A percentile compares a stretch with the other conserved stretches of the same genome.
Conservation (phyloP, 2,797 vertebrate species). For the Sebastiscus tertius region DNA sequence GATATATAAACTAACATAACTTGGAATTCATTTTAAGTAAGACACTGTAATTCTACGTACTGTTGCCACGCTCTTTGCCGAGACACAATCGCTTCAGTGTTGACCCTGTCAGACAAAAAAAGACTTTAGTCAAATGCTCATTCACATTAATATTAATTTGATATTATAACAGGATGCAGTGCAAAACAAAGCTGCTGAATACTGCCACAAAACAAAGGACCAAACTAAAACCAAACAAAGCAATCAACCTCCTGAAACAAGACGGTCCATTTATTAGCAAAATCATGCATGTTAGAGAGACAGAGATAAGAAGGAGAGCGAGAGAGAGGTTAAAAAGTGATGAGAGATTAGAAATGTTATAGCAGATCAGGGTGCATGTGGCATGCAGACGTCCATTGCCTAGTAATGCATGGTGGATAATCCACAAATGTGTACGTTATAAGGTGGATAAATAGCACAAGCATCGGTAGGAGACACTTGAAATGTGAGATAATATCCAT, state of each 20-base stretch:
- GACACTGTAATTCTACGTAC: slow-evolving; percentile 82
- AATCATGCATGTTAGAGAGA: slow-evolving; percentile 63
- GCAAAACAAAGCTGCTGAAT: slow-evolving; percentile 41
- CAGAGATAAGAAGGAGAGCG: background rate
- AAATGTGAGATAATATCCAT: slow-evolving; percentile 10
- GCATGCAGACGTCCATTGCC: slow-evolving; percentile 36
- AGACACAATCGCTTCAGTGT: slow-evolving; percentile 98
- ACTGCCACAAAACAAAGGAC: slow-evolving; percentile 22
- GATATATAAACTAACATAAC: background rate
- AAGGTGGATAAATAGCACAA: background rate
- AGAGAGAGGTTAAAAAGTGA: slow-evolving; percentile 3
- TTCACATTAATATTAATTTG: background rate
- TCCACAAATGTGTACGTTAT: background rate
- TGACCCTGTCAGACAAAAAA: slow-evolving; percentile 91
- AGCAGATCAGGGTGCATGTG: background rate
- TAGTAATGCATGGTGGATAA: background rate
- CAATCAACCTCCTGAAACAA: slow-evolving; percentile 73
- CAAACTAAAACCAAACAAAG: slow-evolving; percentile 49
- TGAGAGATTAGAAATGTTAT: background rate
- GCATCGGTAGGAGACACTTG: background rate
- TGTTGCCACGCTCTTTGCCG: slow-evolving; percentile 97
- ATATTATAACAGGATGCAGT: slow-evolving; percentile 13
- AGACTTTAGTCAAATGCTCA: slow-evolving; percentile 43
- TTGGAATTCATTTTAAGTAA: background rate
- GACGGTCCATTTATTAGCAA: slow-evolving; percentile 42